Evolutionary conservation across 2,113 vertebrate genomes (phyloP).

Genomic region (Seriola rivoliana): DNA sequence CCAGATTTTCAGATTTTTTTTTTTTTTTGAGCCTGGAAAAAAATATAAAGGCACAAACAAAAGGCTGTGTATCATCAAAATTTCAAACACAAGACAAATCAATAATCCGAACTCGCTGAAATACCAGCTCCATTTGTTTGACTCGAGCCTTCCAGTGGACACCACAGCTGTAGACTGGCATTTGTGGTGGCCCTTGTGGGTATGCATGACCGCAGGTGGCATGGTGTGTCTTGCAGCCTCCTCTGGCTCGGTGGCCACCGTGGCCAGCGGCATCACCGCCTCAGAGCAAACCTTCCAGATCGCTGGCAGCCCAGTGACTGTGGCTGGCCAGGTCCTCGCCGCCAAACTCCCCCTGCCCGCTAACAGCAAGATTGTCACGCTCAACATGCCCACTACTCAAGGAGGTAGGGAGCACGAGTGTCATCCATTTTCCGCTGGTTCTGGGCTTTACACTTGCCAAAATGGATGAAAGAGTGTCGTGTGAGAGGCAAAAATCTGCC

Average conservation of each 20-base stretch:
- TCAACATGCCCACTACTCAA: slow-evolving; percentile 94
- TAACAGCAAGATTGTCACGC: slow-evolving; percentile 98
- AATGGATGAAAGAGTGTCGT: slow-evolving; percentile 43
- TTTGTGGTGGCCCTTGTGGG: slow-evolving; percentile 55
- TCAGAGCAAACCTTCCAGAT: slow-evolving; percentile 96
- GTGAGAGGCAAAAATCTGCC: neutral
- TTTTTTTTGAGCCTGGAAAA: too few species aligned
- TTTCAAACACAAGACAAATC: neutral
- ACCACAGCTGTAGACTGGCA: slow-evolving; percentile 87
- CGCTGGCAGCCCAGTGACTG: slow-evolving; percentile 91
- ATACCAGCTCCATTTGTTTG: neutral
- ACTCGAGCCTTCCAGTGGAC: slow-evolving; percentile 80
- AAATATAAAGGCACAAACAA: too few species aligned
- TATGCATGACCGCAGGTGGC: slow-evolving; percentile 73
- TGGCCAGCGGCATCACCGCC: slow-evolving; percentile 88
- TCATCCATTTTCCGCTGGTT: slow-evolving; percentile 46
- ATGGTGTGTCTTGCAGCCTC: slow-evolving; percentile 89
- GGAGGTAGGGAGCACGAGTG: slow-evolving; percentile 91
- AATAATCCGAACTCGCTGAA: neutral
- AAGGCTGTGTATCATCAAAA: neutral
- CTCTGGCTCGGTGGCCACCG: slow-evolving; percentile 89
- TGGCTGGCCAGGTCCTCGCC: slow-evolving; percentile 95
- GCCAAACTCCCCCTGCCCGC: slow-evolving; percentile 93
- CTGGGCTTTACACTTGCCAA: neutral
- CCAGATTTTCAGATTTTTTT: too few species aligned